Evolutionary conservation across 2,888 invertebrate species (phyloP).

Genomic region (Nipponacmea schrenckii): DNA sequence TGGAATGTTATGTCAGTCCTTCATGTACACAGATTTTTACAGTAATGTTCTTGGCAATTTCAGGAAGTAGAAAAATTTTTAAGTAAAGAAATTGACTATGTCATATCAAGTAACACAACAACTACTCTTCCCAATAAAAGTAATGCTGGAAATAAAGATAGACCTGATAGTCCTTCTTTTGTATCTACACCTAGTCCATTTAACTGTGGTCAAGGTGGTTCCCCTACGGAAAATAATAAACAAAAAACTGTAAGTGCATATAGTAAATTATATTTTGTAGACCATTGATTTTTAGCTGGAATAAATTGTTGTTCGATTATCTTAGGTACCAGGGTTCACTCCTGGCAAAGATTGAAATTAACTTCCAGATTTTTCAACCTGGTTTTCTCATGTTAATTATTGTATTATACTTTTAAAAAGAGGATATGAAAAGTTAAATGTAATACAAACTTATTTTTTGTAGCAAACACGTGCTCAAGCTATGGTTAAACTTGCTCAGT

Average conservation of each 20-base stretch:
- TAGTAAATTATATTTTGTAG: not conserved
- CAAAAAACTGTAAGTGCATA: slow-evolving; percentile 24
- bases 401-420: too few relatives aligned
- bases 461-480: slow-evolving; percentile 56
- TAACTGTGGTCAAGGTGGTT: slow-evolving; percentile 52
- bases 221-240: slow-evolving; percentile 35
- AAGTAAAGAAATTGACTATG: slow-evolving; percentile 54
- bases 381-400: too few relatives aligned
- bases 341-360: too few relatives aligned
- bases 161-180: slow-evolving; percentile 43
- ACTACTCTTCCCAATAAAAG: slow-evolving; percentile 26
- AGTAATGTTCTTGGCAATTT: slow-evolving; percentile 16
- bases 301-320: too few relatives aligned
- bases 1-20: not conserved
- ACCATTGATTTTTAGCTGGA: not conserved
- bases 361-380: too few relatives aligned
- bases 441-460: slow-evolving; percentile 12
- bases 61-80: slow-evolving; percentile 56
- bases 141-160: slow-evolving; percentile 26
- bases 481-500: slow-evolving; percentile 46
- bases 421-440: too few relatives aligned
- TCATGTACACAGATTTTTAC: not conserved
- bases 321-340: too few relatives aligned
- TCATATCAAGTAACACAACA: slow-evolving; percentile 51
- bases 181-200: slow-evolving; percentile 57